A percentile compares a stretch with the other conserved stretches of the same genome.
phyloP scores from a whole-genome alignment of 2,113 vertebrate species.

The Tenebrosternarchus preto region DNA sequence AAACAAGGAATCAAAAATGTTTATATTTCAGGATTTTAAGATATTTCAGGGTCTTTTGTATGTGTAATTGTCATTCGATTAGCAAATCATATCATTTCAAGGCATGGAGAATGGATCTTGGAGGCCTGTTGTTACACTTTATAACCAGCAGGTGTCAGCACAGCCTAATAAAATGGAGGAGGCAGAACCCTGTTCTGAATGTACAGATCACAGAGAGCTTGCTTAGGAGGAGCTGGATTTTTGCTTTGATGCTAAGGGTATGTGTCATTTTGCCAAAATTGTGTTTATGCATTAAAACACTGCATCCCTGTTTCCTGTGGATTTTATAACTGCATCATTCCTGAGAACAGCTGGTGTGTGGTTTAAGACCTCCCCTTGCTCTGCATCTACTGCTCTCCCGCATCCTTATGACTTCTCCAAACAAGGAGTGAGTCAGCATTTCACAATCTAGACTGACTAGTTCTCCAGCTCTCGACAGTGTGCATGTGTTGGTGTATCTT shows the following conservation, averaged over 20 bases:
- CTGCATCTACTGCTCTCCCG: neutral
- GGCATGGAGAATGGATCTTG: too few species aligned
- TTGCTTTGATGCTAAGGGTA: neutral
- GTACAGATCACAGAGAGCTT: neutral
- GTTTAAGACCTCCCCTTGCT: neutral
- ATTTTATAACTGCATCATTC: neutral
- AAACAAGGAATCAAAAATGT: too few species aligned
- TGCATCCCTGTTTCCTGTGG: neutral
- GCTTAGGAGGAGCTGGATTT: neutral
- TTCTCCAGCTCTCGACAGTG: neutral
- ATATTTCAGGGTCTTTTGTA: too few species aligned
- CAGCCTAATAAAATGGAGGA: constrained; percentile 20
- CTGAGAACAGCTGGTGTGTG: neutral
- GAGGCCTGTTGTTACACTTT: constrained; percentile 5
- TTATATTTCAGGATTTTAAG: too few species aligned
- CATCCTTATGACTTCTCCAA: constrained; percentile 1
- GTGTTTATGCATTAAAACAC: neutral
- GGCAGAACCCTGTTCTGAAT: neutral
- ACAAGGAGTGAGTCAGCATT: constrained; percentile 50
- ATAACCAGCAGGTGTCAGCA: constrained; percentile 44
- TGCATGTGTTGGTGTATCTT: neutral
- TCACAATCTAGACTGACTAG: constrained; percentile 13
- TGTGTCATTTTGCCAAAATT: neutral
- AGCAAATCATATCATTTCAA: too few species aligned
- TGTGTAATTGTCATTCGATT: too few species aligned